Conservation (phyloP, 2,113 vertebrate species). For the Datnioides undecimradiatus region DNA sequence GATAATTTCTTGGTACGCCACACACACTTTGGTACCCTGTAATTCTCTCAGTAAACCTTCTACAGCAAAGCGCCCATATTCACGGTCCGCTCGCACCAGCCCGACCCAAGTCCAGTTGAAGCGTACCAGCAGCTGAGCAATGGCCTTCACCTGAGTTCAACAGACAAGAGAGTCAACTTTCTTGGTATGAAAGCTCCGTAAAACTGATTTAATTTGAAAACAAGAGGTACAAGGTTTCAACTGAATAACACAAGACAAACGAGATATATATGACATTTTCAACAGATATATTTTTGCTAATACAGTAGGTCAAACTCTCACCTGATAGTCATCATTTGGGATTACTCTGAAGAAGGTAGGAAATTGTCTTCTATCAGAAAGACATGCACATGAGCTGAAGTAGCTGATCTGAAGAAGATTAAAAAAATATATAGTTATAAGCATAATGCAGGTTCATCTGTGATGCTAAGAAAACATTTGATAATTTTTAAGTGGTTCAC, state of each 20-base stretch:
- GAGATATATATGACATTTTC: neutral
- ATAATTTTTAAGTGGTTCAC: no score
- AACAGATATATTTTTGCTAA: neutral
- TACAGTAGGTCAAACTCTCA: constrained; percentile 45
- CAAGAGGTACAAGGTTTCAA: neutral
- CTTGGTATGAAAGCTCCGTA: neutral
- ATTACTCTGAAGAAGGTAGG: constrained; percentile 85
- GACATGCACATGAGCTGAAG: constrained; percentile 82
- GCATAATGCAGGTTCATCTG: no score
- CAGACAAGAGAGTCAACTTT: neutral
- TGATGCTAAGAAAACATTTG: no score
- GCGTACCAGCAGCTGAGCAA: constrained; percentile 79
- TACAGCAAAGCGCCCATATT: constrained; percentile 81
- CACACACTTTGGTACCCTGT: constrained; percentile 74
- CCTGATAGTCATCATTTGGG: constrained; percentile 84
- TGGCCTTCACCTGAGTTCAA: constrained; percentile 80
- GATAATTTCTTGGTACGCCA: constrained; percentile 84
- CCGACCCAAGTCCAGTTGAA: constrained; percentile 85
- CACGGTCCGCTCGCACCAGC: constrained; percentile 80
- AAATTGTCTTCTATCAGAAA: constrained; percentile 79
- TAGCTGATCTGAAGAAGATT: constrained; percentile 81
- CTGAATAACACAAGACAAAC: neutral
- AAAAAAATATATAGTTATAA: no score
- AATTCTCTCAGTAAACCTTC: constrained; percentile 80
- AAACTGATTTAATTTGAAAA: neutral